Percentiles rank a stretch among this genome's conserved stretches.
Evolutionary conservation across 2,797 vertebrate species (phyloP).

Genomic region (Spea hammondii): DNA sequence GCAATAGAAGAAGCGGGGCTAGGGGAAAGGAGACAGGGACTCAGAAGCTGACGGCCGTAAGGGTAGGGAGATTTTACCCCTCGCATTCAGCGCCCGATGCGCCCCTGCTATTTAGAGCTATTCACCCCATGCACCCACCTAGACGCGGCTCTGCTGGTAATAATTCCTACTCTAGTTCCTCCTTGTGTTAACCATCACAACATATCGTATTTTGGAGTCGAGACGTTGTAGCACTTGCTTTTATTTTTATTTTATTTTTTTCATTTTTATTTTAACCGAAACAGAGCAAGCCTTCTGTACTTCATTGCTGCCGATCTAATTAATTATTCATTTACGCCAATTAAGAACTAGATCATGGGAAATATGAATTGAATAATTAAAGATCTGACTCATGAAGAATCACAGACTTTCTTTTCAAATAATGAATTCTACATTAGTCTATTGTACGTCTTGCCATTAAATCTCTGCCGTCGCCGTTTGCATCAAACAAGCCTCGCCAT

Average conservation of each 20-base stretch:
- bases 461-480: constrained; percentile 21
- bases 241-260: too few species aligned
- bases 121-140: too few species aligned
- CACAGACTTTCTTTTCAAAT: constrained; percentile 28
- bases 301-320: constrained; percentile 24
- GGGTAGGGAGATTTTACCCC: too few species aligned
- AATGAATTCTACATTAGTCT: constrained; percentile 32
- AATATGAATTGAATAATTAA: constrained; percentile 48
- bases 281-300: constrained; percentile 11
- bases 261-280: neutral
- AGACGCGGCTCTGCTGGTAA: too few species aligned
- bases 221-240: neutral
- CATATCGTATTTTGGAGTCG: too few species aligned
- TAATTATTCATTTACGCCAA: constrained; percentile 44
- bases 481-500: constrained; percentile 20
- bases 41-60: too few species aligned
- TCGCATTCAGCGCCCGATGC: too few species aligned
- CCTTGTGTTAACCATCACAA: too few species aligned
- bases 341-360: constrained; percentile 34
- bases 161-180: too few species aligned
- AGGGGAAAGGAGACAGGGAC: too few species aligned
- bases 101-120: too few species aligned
- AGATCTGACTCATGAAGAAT: constrained; percentile 42
- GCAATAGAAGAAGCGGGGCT: too few species aligned
- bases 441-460: constrained; percentile 34